These are phyloP conservation scores for Verasper variegatus DNA, from an alignment of 2,113 vertebrate genomes.

Conservation along the genomic window DNA sequence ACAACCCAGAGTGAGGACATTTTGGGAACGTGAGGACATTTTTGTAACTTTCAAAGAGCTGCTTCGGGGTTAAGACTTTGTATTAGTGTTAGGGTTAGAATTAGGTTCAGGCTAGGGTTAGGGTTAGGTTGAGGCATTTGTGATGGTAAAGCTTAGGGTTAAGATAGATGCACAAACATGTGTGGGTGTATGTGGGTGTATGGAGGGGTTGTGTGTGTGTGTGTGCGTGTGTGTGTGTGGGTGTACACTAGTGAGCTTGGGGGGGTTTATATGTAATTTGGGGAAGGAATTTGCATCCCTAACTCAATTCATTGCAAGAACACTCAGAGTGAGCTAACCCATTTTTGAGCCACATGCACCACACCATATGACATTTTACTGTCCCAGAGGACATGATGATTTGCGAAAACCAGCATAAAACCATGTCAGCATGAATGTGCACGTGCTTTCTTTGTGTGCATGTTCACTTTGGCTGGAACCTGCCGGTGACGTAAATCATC, in stretches of 20 bases:
- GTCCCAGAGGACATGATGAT: slow-evolving; percentile 33
- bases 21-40: no score
- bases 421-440: background rate
- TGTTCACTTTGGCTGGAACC: background rate
- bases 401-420: slow-evolving; percentile 34
- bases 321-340: slow-evolving; percentile 17
- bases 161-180: no score
- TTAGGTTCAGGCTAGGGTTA: no score
- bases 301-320: slow-evolving; percentile 22
- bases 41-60: no score
- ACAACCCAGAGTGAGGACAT: no score
- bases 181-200: background rate
- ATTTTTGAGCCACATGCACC: slow-evolving; percentile 10
- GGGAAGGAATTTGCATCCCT: background rate
- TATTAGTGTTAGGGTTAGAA: no score
- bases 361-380: slow-evolving; percentile 18
- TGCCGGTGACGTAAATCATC: slow-evolving; percentile 32
- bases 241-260: no score
- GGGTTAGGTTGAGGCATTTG: no score
- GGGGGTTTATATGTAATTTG: background rate
- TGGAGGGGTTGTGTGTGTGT: background rate
- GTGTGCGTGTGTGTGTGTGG: no score
- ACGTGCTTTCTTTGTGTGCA: slow-evolving; percentile 1
- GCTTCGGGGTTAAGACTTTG: no score
- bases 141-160: no score